Conservation (phyloP, 2,888 invertebrate species). For the Orchestes rusci region DNA sequence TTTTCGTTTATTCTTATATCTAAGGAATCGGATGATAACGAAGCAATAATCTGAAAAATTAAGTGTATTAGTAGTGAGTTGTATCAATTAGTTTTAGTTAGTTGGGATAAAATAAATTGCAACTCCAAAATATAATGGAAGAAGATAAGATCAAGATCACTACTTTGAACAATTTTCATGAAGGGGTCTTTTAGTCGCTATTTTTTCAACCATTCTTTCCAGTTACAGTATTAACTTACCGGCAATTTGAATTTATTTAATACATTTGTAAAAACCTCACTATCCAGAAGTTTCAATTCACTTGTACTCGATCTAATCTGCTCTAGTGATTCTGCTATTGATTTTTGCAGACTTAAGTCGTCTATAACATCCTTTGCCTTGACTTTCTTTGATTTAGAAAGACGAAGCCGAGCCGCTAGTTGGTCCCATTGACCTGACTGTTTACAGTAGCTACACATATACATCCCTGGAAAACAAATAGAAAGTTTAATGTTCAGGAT, state of each 20-base stretch:
- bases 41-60: slow-evolving; percentile 40
- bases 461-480: slow-evolving; percentile 51
- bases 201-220: too few species aligned
- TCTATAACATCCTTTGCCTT: slow-evolving; percentile 35
- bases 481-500: not conserved
- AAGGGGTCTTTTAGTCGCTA: too few species aligned
- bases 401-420: slow-evolving; percentile 48
- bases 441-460: slow-evolving; percentile 62
- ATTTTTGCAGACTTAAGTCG: slow-evolving; percentile 37
- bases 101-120: not conserved
- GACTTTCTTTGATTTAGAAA: slow-evolving; percentile 30
- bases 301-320: slow-evolving; percentile 43
- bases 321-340: slow-evolving; percentile 48
- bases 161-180: too few species aligned
- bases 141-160: too few species aligned
- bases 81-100: not conserved
- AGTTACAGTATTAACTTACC: slow-evolving; percentile 38
- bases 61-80: not conserved
- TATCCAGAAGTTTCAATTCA: slow-evolving; percentile 44
- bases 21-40: slow-evolving; percentile 42
- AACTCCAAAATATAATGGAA: not conserved
- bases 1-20: slow-evolving; percentile 51
- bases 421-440: slow-evolving; percentile 58
- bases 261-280: slow-evolving; percentile 45
- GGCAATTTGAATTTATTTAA: slow-evolving; percentile 52